phyloP scores from a whole-genome alignment of 2,797 vertebrate genomes.

The Graptemys geographica region DNA sequence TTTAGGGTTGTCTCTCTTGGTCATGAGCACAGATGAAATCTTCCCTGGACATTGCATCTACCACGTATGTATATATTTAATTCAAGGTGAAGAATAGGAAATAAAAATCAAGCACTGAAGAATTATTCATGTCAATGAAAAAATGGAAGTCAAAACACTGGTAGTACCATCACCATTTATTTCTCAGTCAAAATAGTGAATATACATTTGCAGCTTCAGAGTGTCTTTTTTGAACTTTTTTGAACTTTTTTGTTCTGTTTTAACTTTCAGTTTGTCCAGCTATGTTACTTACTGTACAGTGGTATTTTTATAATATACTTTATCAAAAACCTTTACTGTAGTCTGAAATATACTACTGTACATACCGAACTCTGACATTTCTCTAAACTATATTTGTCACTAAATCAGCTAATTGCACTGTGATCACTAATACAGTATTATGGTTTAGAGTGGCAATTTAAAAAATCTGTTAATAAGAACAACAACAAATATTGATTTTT shows the following conservation, averaged over 20 bases:
- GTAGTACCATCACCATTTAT: not conserved
- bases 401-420: not conserved
- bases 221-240: no score
- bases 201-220: not conserved
- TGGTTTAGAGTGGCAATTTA: not conserved
- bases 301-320: not conserved
- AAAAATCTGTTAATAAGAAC: not conserved
- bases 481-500: not conserved
- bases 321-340: not conserved
- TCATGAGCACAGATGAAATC: not conserved
- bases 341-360: not conserved
- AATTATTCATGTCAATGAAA: not conserved
- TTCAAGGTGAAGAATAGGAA: not conserved
- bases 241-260: not conserved
- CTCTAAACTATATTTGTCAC: not conserved
- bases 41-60: not conserved
- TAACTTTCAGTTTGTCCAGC: not conserved
- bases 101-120: not conserved
- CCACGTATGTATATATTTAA: not conserved
- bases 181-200: accelerated
- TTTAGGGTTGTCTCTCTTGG: not conserved
- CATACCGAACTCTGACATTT: not conserved
- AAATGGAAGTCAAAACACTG: not conserved
- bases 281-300: not conserved
- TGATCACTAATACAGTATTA: not conserved